A percentile compares a stretch with the other conserved stretches of the same genome.
Conservation (phyloP, 2,797 vertebrate genomes). For the Periophthalmus magnuspinnatus region DNA sequence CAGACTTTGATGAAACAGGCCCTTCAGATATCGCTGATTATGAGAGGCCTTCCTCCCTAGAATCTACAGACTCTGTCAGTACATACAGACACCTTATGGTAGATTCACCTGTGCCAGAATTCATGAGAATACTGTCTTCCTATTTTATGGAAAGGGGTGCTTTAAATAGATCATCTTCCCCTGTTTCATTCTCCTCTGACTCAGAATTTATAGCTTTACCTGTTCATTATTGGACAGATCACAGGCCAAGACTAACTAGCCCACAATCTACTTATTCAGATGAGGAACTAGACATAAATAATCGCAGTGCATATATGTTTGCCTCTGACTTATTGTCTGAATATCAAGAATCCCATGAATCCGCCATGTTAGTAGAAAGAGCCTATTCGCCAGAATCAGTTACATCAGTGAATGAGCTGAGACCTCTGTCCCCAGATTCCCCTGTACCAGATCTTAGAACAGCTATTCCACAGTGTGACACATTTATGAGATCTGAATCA, state of each 20-base stretch:
- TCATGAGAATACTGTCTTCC: constrained; percentile 67
- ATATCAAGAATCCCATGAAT: constrained; percentile 25
- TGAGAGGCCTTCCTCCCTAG: constrained; percentile 58
- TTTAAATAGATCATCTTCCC: constrained; percentile 57
- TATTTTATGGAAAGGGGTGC: constrained; percentile 51
- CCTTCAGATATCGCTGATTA: constrained; percentile 26
- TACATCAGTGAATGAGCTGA: constrained; percentile 42
- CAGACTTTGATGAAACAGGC: constrained; percentile 52
- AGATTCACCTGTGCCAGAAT: constrained; percentile 72
- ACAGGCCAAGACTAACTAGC: constrained; percentile 52
- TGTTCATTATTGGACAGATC: constrained; percentile 62
- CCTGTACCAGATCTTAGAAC: constrained; percentile 44
- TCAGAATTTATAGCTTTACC: constrained; percentile 59
- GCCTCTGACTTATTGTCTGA: constrained; percentile 12
- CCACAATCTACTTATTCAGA: constrained; percentile 61
- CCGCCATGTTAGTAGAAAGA: constrained; percentile 17
- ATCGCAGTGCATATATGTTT: constrained; percentile 10
- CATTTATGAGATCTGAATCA: constrained; percentile 33
- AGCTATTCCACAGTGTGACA: constrained; percentile 35
- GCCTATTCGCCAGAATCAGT: constrained; percentile 48
- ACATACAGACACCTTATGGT: constrained; percentile 58
- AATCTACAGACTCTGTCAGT: constrained; percentile 61
- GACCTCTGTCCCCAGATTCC: constrained; percentile 57
- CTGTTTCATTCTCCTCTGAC: constrained; percentile 63
- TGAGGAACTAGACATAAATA: constrained; percentile 34